Conservation (phyloP, 92 coral and sea anemone genomes). For the Actinostola sp. region DNA sequence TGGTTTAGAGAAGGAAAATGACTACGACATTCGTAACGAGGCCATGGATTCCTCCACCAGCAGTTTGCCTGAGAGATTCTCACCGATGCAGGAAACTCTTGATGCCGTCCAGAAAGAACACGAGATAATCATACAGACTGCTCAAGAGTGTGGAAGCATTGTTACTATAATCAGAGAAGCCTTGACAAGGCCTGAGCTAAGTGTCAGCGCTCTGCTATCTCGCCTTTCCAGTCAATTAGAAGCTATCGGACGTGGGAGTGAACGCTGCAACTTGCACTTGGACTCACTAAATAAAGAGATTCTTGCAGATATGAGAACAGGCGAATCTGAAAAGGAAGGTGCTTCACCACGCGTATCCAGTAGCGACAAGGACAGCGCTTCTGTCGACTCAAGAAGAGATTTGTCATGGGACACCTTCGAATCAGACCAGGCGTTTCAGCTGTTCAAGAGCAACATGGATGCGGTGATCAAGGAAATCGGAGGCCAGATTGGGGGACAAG, state of each 20-base stretch:
- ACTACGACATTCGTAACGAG: neutral
- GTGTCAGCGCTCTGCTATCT: neutral
- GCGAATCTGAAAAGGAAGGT: neutral
- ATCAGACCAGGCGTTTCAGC: conserved; percentile 57
- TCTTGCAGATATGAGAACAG: neutral
- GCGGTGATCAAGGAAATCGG: conserved; percentile 58
- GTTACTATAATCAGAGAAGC: neutral
- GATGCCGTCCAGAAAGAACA: conserved; percentile 5
- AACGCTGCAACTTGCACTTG: conserved; percentile 3
- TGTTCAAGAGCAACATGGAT: conserved; percentile 62
- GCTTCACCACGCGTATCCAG: conserved; percentile 25
- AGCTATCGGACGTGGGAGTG: neutral
- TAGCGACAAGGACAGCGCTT: neutral
- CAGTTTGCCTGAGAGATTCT: neutral
- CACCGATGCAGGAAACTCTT: neutral
- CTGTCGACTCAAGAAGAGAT: conserved; percentile 6
- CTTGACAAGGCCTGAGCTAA: neutral
- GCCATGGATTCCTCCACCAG: neutral
- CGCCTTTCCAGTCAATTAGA: conserved; percentile 1
- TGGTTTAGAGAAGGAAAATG: neutral
- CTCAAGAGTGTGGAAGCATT: conserved; percentile 16
- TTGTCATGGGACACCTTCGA: conserved; percentile 83
- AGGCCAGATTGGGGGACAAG: conserved; percentile 32
- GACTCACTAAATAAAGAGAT: neutral
- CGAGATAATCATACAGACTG: conserved; percentile 2